Conservation (phyloP, 37 sponge, comb jelly and placozoan genomes). For the Haliclona indistincta region DNA sequence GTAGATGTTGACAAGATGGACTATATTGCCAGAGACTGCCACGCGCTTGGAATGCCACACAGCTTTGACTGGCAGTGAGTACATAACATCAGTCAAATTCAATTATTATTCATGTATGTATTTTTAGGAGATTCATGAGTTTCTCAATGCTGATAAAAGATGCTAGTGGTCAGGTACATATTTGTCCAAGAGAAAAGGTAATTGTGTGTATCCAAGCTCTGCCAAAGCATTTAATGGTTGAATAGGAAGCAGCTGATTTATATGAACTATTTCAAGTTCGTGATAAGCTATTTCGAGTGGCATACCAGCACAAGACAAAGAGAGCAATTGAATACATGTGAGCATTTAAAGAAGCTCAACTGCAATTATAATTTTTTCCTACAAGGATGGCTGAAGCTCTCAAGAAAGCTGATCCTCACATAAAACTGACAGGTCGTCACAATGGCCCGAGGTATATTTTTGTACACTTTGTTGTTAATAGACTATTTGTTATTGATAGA, state of each 20-base stretch:
- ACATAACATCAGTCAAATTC: too few species aligned
- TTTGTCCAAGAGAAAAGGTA: slow-evolving; percentile 11
- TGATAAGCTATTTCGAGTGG: neutral
- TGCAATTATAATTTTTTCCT: neutral
- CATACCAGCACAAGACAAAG: slow-evolving; percentile 13
- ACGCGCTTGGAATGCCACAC: neutral
- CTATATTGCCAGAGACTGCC: neutral
- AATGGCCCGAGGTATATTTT: neutral
- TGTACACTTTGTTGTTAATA: neutral
- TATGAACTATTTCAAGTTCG: slow-evolving; percentile 1
- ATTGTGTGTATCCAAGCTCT: neutral
- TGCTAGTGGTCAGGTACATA: neutral
- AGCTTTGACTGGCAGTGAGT: slow-evolving; percentile 4
- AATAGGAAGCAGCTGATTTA: neutral
- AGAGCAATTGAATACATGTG: neutral
- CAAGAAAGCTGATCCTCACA: neutral
- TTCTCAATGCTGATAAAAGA: neutral
- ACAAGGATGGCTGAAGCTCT: neutral
- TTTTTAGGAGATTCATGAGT: neutral
- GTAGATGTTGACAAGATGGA: slow-evolving; percentile 5
- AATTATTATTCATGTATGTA: neutral
- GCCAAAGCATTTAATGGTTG: neutral
- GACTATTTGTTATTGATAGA: neutral
- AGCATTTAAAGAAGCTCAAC: neutral
- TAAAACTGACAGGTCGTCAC: neutral